Conservation (phyloP, 2,888 invertebrate genomes). For the Microplitis manilae region DNA sequence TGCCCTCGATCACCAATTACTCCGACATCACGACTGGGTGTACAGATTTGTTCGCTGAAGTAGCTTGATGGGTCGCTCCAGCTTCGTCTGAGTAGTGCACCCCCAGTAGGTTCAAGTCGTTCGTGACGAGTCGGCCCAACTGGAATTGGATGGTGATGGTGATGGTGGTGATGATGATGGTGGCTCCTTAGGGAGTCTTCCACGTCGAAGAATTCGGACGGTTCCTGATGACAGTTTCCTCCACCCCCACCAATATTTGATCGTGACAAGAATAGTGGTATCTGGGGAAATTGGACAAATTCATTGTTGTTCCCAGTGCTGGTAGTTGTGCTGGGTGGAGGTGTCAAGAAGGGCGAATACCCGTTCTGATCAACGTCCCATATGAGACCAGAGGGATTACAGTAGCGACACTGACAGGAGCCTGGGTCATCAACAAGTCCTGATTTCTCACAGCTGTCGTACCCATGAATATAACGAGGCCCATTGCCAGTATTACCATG, state of each 20-base stretch:
- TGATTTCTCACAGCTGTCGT: constrained; percentile 56
- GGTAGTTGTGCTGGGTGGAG: constrained; percentile 65
- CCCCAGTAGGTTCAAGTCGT: constrained; percentile 42
- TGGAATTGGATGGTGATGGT: constrained; percentile 41
- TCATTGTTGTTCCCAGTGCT: constrained; percentile 48
- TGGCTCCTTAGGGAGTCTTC: constrained; percentile 38
- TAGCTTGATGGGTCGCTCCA: constrained; percentile 78
- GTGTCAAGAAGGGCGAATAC: constrained; percentile 74
- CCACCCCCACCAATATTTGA: constrained; percentile 45
- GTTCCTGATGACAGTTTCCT: constrained; percentile 51
- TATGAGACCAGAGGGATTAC: constrained; percentile 82
- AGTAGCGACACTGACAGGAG: constrained; percentile 82
- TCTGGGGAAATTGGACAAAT: constrained; percentile 42
- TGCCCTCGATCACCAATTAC: constrained; percentile 68
- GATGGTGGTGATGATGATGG: constrained; percentile 44
- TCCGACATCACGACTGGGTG: constrained; percentile 70
- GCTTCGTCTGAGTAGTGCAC: constrained; percentile 73
- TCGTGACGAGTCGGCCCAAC: constrained; percentile 27
- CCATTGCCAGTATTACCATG: constrained; percentile 35
- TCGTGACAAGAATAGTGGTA: constrained; percentile 55
- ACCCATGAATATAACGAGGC: constrained; percentile 44
- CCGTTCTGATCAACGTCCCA: constrained; percentile 81
- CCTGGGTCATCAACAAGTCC: constrained; percentile 56
- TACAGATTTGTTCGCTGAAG: constrained; percentile 64
- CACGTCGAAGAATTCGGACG: constrained; percentile 42